Percentiles rank a stretch among this genome's conserved stretches.
These are phyloP conservation scores for Thermophis baileyi DNA, from an alignment of 2,113 vertebrate genomes.

Conservation along the genomic window DNA sequence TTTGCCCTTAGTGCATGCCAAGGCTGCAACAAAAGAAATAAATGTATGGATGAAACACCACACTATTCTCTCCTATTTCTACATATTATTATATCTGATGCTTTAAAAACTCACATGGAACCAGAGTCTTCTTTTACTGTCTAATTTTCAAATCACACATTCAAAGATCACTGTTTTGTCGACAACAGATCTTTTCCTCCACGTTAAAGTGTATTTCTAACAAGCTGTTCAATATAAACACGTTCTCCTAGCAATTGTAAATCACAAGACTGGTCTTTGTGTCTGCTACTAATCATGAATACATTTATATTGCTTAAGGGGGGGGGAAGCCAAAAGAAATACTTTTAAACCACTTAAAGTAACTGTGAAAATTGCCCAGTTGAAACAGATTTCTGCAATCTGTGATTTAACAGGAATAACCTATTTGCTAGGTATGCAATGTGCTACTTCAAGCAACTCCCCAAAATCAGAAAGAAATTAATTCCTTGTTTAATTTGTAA, in stretches of 20 bases:
- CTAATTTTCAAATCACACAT: neutral
- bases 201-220: neutral
- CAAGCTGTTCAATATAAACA: neutral
- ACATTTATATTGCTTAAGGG: neutral
- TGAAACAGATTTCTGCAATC: neutral
- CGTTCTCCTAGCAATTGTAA: neutral
- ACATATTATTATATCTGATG: rapidly evolving
- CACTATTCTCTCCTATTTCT: neutral
- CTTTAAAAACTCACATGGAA: neutral
- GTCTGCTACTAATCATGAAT: neutral
- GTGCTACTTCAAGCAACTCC: neutral
- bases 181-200: neutral
- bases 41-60: neutral
- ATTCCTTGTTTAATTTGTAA: neutral
- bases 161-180: neutral
- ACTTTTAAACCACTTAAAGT: neutral
- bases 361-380: neutral
- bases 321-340: neutral
- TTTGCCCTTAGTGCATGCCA: too few species aligned
- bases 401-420: neutral
- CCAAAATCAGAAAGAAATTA: neutral
- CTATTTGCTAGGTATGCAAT: neutral
- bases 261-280: neutral
- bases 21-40: neutral
- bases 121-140: neutral